These are phyloP conservation scores for Drosophila santomea DNA, from an alignment of 1,140 invertebrate genomes.

Conservation along the genomic window DNA sequence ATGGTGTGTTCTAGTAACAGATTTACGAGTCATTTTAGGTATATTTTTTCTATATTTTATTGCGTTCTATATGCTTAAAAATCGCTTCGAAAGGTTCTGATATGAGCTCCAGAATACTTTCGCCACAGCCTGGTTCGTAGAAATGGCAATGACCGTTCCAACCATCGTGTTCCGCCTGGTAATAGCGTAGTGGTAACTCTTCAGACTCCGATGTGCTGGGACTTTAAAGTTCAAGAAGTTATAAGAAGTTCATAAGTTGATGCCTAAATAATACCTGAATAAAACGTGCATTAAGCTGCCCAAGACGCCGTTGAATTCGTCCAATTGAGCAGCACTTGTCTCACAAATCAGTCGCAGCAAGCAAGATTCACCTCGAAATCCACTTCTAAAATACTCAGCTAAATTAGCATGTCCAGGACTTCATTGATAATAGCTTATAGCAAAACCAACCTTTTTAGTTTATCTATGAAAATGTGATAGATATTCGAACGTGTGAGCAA, in stretches of 20 bases:
- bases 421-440: fast-evolving
- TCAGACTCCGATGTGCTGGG: constrained; percentile 87
- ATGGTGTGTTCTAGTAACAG: constrained; percentile 3
- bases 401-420: no score
- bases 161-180: constrained; percentile 86
- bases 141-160: constrained; percentile 75
- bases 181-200: constrained; percentile 85
- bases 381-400: constrained; percentile 43
- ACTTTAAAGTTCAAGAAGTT: constrained; percentile 65
- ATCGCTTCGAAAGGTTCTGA: constrained; percentile 68
- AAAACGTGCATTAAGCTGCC: constrained; percentile 75
- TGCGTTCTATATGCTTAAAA: constrained; percentile 37
- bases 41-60: constrained; percentile 56
- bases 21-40: neutral
- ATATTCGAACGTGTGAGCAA: constrained; percentile 69
- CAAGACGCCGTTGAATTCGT: constrained; percentile 73
- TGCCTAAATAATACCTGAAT: constrained; percentile 45
- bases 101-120: constrained; percentile 70
- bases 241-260: no score
- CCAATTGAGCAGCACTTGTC: constrained; percentile 57
- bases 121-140: constrained; percentile 77
- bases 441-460: constrained; percentile 69
- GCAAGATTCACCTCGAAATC: constrained; percentile 70
- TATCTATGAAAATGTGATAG: constrained; percentile 73
- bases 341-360: constrained; percentile 78